Base-by-base conservation (phyloP, 2,797 vertebrate genomes). In the Decapterus maruadsi region DNA sequence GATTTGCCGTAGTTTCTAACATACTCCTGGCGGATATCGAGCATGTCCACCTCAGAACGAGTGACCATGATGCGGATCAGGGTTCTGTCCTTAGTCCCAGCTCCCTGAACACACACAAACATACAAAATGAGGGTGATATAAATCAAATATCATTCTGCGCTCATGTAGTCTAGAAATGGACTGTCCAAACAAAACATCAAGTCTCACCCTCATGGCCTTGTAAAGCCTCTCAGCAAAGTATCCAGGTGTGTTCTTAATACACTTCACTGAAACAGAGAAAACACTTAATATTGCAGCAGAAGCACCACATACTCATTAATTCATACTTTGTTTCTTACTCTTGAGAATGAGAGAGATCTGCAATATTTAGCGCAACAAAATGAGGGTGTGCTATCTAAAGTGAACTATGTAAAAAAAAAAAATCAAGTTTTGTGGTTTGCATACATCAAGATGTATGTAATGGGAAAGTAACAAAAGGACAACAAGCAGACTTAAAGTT, bases 21-120 rank as follows among this genome's bases (percentile, higher is more conserved):
- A 81, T 98, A 99, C 64, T 97, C 97, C 7, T 95, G 88, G 40
- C 97, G 96, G 77, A 99, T 97, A 69, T 99, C 98, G 93, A 98
- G 90, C 90, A 99, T 91, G 94, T 99, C 98, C 0, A 97, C 87
- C 89, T 99, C 98, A 0, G 98, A 99, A 76, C 98, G 98, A 0
- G 96, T 95, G 6, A 99, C 97, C 98, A 99, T 97, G 93, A 99
- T 96, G 46, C 98, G 96, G 80, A 99, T 96, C 72, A 99, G 92
- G 20, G 97, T 98, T 81, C 66, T 95, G 90, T 99, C 98, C 87
- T 99, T 99, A 0, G 98, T 99, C 48, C 98, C 98, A 0, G 95
- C 92, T 68, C 98, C 98, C 98, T 99, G 83, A 58, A 54, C 16
- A 82, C 9, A 58, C 19, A 54, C 4, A 43, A 3, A 72, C 77